Evolutionary conservation across 2,888 invertebrate species (phyloP).

Genomic region (Bombylius major): DNA sequence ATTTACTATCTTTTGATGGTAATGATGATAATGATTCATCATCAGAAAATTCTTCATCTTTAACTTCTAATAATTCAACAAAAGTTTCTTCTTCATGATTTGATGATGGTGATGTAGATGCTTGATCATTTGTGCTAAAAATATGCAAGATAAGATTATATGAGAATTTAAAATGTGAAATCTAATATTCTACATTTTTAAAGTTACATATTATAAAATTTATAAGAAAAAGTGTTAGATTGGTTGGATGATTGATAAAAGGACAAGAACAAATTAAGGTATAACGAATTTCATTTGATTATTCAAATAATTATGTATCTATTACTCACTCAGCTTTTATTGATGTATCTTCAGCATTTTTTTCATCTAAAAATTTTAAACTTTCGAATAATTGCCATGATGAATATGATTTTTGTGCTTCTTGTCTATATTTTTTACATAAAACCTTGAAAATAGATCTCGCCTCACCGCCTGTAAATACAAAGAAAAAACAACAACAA

Average conservation of each 20-base stretch:
- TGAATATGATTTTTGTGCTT: slow-evolving; percentile 27
- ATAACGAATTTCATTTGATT: too few relatives aligned
- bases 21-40: slow-evolving; percentile 11
- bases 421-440: slow-evolving; percentile 33
- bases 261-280: too few relatives aligned
- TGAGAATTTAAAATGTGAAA: too few relatives aligned
- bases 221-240: too few relatives aligned
- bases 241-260: too few relatives aligned
- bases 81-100: slow-evolving; percentile 16
- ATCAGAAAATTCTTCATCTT: slow-evolving; percentile 26
- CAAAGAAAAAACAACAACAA: background rate
- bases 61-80: slow-evolving; percentile 31
- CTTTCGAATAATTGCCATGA: slow-evolving; percentile 29
- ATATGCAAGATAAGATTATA: too few relatives aligned
- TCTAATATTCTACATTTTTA: too few relatives aligned
- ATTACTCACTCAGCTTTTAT: slow-evolving; percentile 22
- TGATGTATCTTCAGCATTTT: slow-evolving; percentile 16
- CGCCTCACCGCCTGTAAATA: slow-evolving; percentile 25
- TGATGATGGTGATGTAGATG: background rate
- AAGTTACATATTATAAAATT: too few relatives aligned
- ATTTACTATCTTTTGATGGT: too few relatives aligned
- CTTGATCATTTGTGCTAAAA: background rate
- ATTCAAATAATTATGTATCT: too few relatives aligned
- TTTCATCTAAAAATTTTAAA: slow-evolving; percentile 7
- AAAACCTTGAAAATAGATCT: slow-evolving; percentile 34